A percentile compares a stretch with the other conserved stretches of the same genome.
phyloP scores from a whole-genome alignment of 2,113 vertebrate species.

The Cacatua alba region DNA sequence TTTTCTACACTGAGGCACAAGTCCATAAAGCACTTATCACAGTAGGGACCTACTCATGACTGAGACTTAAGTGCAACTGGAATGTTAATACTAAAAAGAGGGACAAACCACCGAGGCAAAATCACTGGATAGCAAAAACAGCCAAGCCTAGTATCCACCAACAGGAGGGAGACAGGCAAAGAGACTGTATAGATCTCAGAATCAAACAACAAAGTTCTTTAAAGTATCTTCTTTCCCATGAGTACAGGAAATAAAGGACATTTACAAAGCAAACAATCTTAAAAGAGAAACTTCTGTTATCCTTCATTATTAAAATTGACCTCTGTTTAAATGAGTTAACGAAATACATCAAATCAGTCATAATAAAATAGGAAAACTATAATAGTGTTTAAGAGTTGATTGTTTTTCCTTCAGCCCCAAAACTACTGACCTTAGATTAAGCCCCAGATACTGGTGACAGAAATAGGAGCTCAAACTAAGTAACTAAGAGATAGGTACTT shows the following conservation, averaged over 20 bases:
- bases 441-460: not conserved
- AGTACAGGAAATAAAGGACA: not conserved
- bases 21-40: not conserved
- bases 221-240: not conserved
- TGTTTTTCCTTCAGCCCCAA: not conserved
- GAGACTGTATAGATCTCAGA: not conserved
- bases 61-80: not conserved
- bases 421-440: not conserved
- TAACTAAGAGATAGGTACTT: not conserved
- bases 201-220: not conserved
- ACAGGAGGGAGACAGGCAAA: not conserved
- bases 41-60: not conserved
- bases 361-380: not conserved
- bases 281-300: not conserved
- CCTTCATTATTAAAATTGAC: conserved; percentile 1
- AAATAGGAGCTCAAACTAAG: conserved; percentile 10
- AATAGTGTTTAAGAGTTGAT: not conserved
- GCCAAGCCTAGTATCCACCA: not conserved
- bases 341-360: not conserved
- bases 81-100: not conserved
- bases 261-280: not conserved
- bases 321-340: not conserved
- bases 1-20: not conserved
- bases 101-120: not conserved
- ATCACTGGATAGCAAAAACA: not conserved